These are phyloP conservation scores for Antrozous pallidus DNA, from an alignment of 2,797 vertebrate species.

Conservation along the genomic window DNA sequence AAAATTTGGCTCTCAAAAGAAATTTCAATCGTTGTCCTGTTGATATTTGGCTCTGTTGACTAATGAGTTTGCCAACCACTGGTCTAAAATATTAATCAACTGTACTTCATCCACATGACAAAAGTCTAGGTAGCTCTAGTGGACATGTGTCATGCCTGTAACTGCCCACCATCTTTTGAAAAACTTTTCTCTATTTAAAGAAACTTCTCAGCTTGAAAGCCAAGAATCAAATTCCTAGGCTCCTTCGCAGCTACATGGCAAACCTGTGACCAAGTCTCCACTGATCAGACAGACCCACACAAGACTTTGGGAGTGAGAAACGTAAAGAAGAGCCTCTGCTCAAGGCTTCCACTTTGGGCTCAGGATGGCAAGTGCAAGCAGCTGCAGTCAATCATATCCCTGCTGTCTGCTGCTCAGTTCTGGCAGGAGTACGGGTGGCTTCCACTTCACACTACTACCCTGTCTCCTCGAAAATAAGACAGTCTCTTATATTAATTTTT, in stretches of 20 bases:
- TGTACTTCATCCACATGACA: neutral
- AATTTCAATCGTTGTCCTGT: too few relatives aligned
- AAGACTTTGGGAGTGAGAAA: neutral
- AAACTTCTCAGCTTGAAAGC: conserved; percentile 1
- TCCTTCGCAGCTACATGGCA: neutral
- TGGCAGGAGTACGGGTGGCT: neutral
- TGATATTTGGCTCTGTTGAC: too few relatives aligned
- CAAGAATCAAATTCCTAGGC: conserved; percentile 5
- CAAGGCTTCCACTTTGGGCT: neutral
- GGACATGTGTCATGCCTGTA: neutral
- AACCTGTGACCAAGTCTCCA: neutral
- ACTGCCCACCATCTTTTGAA: neutral
- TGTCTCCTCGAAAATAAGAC: too few relatives aligned
- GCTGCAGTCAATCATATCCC: neutral
- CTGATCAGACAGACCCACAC: neutral
- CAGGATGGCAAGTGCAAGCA: neutral
- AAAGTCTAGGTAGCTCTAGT: conserved; percentile 26
- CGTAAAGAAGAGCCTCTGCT: neutral
- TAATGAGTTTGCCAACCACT: too few relatives aligned
- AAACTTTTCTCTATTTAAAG: neutral
- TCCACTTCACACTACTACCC: neutral
- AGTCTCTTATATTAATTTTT: too few relatives aligned
- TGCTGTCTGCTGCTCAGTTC: neutral
- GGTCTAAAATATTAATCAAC: conserved; percentile 1
- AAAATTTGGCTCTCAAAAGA: too few relatives aligned